phyloP scores from a whole-genome alignment of 2,797 vertebrate genomes.

The Mycteria americana region DNA sequence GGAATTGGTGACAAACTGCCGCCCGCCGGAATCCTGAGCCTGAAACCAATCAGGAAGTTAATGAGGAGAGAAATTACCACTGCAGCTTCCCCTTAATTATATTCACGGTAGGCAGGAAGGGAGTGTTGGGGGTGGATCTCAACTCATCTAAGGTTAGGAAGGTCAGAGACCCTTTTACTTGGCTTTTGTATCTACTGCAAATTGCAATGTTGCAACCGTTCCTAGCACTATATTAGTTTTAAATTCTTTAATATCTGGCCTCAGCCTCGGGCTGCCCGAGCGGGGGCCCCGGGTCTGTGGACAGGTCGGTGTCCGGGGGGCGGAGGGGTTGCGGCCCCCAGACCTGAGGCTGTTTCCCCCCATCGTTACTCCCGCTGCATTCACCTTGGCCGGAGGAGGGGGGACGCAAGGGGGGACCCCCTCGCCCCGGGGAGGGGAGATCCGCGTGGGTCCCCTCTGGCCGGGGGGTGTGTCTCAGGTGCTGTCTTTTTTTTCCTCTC shows the following conservation, averaged over 20 bases:
- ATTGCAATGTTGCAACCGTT: constrained; percentile 75
- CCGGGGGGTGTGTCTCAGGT: not conserved
- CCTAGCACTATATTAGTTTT: constrained; percentile 36
- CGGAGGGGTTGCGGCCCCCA: not conserved
- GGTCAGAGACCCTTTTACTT: constrained; percentile 82
- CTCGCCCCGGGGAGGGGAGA: not conserved
- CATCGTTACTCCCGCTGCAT: fast-evolving
- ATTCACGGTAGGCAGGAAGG: constrained; percentile 77
- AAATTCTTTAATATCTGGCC: constrained; percentile 55
- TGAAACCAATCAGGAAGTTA: constrained; percentile 99
- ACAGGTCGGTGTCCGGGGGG: not conserved
- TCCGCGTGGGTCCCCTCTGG: fast-evolving
- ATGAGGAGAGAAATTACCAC: constrained; percentile 98
- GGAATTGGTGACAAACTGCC: constrained; percentile 97
- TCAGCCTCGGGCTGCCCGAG: not conserved
- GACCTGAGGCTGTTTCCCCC: not conserved
- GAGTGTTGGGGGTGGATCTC: constrained; percentile 77
- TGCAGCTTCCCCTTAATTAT: constrained; percentile 86
- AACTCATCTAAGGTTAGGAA: constrained; percentile 80
- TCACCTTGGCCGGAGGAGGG: not conserved
- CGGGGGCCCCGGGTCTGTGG: not conserved
- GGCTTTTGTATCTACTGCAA: constrained; percentile 77
- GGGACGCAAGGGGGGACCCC: not conserved
- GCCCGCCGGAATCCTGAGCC: constrained; percentile 86
- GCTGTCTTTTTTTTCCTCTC: not conserved